Conservation (phyloP, 1,140 invertebrate species). For the Drosophila novamexicana region DNA sequence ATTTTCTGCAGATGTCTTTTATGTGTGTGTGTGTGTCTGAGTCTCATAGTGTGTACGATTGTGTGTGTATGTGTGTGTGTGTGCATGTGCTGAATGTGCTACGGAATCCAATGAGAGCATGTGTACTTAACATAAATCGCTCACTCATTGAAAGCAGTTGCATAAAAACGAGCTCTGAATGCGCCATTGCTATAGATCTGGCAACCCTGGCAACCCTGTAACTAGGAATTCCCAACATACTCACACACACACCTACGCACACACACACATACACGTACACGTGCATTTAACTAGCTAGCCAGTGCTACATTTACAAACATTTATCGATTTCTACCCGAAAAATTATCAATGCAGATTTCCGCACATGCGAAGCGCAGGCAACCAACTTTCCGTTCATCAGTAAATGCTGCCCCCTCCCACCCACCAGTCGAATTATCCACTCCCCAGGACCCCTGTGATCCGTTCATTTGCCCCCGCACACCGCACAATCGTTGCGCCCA, state of each 20-base stretch:
- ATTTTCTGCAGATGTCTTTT: slow-evolving; percentile 81
- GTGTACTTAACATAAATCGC: slow-evolving; percentile 83
- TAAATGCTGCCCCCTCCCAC: background rate
- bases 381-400: slow-evolving; percentile 38
- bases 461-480: background rate
- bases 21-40: slow-evolving; percentile 55
- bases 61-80: slow-evolving; percentile 27
- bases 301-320: slow-evolving; percentile 37
- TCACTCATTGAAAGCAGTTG: slow-evolving; percentile 81
- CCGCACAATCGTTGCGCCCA: slow-evolving; percentile 36
- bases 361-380: slow-evolving; percentile 49
- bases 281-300: slow-evolving; percentile 22
- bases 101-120: slow-evolving; percentile 78
- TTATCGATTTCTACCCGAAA: slow-evolving; percentile 53
- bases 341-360: slow-evolving; percentile 58
- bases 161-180: slow-evolving; percentile 66
- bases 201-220: slow-evolving; percentile 24
- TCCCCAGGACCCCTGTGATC: too few relatives aligned
- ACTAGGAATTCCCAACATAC: slow-evolving; percentile 20
- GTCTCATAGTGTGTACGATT: slow-evolving; percentile 11
- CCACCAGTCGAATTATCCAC: too few relatives aligned
- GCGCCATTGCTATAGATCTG: slow-evolving; percentile 13
- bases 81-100: slow-evolving; percentile 53
- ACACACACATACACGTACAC: background rate
- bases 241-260: slow-evolving; percentile 6